Evolutionary conservation across 2,888 invertebrate species (phyloP), one percentile per base, ranked within the genome.

Genomic region (Sarcophaga subvicina): DNA sequence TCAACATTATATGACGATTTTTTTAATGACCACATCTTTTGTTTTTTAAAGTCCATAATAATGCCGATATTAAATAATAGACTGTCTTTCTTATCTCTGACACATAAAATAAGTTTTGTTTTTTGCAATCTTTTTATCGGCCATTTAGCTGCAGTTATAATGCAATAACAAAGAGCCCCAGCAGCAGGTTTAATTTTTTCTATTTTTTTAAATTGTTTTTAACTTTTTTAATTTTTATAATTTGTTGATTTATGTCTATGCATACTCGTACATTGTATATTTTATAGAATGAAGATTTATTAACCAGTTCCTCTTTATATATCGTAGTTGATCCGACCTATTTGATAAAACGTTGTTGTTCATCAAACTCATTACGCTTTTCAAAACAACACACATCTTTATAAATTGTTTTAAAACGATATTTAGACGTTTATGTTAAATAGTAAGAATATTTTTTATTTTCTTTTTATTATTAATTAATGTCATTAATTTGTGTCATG

Each of bases 391-490:
- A 75, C 20, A 73, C 14, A 75, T 49, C 75, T 70, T 17, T 63
- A 75, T 69, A 49, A 75, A 81, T 63, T 62, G 47, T 62, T 80
- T 60, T 12, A 20, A 47, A 17, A 79, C 27, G 0, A 27, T n/a
- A 22, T 72, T 10, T 60, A 73, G 59, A n/a, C 10, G 4, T 1
- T 17, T 67, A 5, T n/a, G 10, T 3, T 67, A 67, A 67, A 45
- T 66, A 72, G 45, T 20, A 27, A 66, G 37, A 37, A 37, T 37
- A 37, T 54, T 54, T 54, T 54, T 17, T 14, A 17, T 54, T 17
- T 49, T 49, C 0, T 12, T 3, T 49, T 14, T 49, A 14, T 4
- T 14, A 54, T 12, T 54, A 14, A 54, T 54, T 54, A 54, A 54
- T 54, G 4, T 14, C 10, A 54, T 54, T 54, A 54, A 54, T 54